Base-by-base conservation (phyloP, 2,113 vertebrate genomes). In the Amphiprion percula region DNA sequence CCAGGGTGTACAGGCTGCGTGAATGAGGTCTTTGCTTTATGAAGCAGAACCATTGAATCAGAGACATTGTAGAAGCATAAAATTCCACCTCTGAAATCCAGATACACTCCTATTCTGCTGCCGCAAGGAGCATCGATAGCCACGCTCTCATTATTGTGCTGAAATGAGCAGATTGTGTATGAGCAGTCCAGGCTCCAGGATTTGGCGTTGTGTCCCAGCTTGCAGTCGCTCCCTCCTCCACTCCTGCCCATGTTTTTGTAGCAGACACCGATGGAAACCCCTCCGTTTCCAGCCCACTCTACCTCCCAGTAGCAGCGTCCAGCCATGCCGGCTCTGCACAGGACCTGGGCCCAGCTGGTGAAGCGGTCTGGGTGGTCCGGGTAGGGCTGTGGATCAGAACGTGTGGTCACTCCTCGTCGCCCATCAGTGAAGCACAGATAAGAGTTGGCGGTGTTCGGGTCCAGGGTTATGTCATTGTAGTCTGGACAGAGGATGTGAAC, bases 121-220 rank as follows among this genome's bases (percentile, higher is more conserved):
- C 92, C 86, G 37, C 87, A 77, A 1, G 66, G 63, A 0, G 74
- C 76, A 5, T 80, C 75, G 23, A 96, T 59, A 0, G 61, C 61
- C 0, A 87, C 88, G 33, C 94, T 94, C 15, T 88, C 86, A 75
- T 94, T 95, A 2, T 94, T 93, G 89, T 96, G 95, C 92, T 95
- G 93, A 56, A 95, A 96, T 0, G 88, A 94, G 66, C 96, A 95
- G 2, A 23, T 56, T 0, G 94, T 93, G 15, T 88, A 68, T 0
- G 93, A 93, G 90, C 93, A 93, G 55, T 95, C 93, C 56, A 95
- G 85, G 61, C 94, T 95, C 95, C 96, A 96, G 28, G 96, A 97
- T 76, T 93, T 95, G 59, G 91, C 80, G 61, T 96, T 97, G 55
- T 95, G 93, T 0, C 87, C 95, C 46, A 96, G 94, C 69, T 94